Evolutionary conservation across 2,113 vertebrate species (phyloP).

Genomic region (Neolamprologus longior): DNA sequence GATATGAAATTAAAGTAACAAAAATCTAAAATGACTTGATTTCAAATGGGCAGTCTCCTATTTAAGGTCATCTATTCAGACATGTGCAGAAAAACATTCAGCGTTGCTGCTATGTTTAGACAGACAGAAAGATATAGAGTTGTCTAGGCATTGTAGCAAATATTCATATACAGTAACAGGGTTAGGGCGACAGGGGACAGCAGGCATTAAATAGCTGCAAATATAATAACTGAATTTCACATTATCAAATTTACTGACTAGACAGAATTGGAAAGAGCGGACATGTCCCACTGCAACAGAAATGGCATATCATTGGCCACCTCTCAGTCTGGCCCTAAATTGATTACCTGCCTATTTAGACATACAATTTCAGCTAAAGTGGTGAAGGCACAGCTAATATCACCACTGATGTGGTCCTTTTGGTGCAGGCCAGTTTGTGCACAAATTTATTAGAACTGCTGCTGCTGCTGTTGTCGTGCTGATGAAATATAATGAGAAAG

Average conservation of each 20-base stretch:
- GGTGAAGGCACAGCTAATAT: not conserved
- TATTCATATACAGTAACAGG: not conserved
- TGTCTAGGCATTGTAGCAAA: not conserved
- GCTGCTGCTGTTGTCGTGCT: not conserved
- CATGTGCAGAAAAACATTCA: not conserved
- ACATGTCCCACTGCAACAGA: not conserved
- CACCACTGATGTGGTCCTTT: not conserved
- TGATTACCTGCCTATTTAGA: not conserved
- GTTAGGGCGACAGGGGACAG: not conserved
- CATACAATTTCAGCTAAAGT: fast-evolving
- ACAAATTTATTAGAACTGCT: fast-evolving
- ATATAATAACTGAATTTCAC: not conserved
- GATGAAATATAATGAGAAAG: not conserved
- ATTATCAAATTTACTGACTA: not conserved
- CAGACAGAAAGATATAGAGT: not conserved
- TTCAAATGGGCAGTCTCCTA: fast-evolving
- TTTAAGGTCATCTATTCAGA: not conserved
- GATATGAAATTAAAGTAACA: not conserved
- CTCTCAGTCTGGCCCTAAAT: not conserved
- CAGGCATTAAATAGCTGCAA: not conserved
- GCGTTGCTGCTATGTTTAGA: not conserved
- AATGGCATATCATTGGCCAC: not conserved
- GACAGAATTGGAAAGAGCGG: not conserved
- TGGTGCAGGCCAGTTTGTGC: not conserved
- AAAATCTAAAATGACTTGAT: not conserved